phyloP scores from a whole-genome alignment of 1,140 invertebrate genomes.

The Chionoecetes opilio region DNA sequence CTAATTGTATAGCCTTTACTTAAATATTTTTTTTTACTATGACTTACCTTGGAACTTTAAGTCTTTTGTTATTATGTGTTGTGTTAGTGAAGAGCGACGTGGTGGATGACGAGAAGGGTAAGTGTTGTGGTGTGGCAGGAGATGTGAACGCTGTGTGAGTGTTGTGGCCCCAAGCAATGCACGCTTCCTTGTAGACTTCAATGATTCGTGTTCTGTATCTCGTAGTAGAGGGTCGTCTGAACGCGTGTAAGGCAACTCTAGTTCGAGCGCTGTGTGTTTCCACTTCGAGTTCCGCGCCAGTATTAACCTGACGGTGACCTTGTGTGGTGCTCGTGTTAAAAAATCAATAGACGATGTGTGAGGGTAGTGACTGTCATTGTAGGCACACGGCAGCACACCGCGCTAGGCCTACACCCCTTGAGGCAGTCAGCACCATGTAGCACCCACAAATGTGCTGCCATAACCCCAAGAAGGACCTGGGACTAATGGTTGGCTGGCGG shows the following conservation, averaged over 20 bases:
- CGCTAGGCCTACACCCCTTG: too few relatives aligned
- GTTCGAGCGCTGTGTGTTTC: not conserved
- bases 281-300: not conserved
- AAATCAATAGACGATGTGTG: slow-evolving; percentile 69
- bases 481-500: too few relatives aligned
- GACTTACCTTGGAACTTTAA: slow-evolving; percentile 76
- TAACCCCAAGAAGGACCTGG: too few relatives aligned
- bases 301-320: slow-evolving; percentile 52
- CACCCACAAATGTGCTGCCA: too few relatives aligned
- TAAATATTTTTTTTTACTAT: slow-evolving; percentile 59
- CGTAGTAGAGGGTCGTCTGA: too few relatives aligned
- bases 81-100: slow-evolving; percentile 70
- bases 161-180: not conserved
- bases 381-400: not conserved
- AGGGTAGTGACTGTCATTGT: not conserved
- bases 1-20: slow-evolving; percentile 66
- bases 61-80: slow-evolving; percentile 74
- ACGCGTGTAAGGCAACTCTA: too few relatives aligned
- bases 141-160: not conserved
- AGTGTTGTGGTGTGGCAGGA: not conserved
- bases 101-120: slow-evolving; percentile 71
- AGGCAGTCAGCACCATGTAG: too few relatives aligned
- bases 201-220: not conserved
- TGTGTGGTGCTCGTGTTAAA: slow-evolving; percentile 68
- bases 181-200: not conserved